These are phyloP conservation scores for Aphidius gifuensis DNA, from an alignment of 1,140 invertebrate genomes.

Conservation along the genomic window DNA sequence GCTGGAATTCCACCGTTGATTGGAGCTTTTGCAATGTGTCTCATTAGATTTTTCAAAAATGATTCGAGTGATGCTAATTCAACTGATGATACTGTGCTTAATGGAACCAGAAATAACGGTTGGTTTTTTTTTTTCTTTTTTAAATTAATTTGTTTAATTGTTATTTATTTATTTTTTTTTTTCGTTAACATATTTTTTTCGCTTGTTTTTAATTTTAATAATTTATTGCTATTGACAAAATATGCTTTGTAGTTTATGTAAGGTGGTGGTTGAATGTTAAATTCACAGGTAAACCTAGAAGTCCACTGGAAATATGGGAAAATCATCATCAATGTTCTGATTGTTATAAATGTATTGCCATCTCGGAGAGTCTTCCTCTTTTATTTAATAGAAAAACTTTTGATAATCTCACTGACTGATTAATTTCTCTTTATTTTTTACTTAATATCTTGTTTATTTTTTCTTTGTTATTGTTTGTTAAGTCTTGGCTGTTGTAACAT, in stretches of 20 bases:
- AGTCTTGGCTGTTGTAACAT: too few relatives aligned
- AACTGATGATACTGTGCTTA: conserved; percentile 9
- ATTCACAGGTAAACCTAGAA: conserved; percentile 19
- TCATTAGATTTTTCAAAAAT: conserved; percentile 62
- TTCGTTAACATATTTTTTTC: too few relatives aligned
- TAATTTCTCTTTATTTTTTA: too few relatives aligned
- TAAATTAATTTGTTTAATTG: background rate
- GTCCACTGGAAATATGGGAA: background rate
- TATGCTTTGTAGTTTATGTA: conserved; percentile 13
- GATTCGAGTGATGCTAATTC: conserved; percentile 14
- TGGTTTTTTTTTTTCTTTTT: conserved; percentile 10
- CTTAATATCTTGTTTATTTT: too few relatives aligned
- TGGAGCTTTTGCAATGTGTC: conserved; percentile 73
- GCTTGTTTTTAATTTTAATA: background rate
- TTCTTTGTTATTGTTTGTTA: too few relatives aligned
- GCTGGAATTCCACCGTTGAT: conserved; percentile 83
- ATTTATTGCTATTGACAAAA: background rate
- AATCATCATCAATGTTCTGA: background rate
- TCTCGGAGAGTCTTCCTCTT: conserved; percentile 25
- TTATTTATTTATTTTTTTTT: background rate
- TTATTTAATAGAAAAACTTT: conserved; percentile 13
- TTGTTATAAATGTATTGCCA: conserved; percentile 4
- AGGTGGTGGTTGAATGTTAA: conserved; percentile 23
- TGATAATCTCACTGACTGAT: background rate
- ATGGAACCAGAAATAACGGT: conserved; percentile 21